Evolutionary conservation across 2,888 invertebrate species (phyloP), one percentile per base, ranked within the genome.

Genomic region (Hydrotaea cyrtoneurina): DNA sequence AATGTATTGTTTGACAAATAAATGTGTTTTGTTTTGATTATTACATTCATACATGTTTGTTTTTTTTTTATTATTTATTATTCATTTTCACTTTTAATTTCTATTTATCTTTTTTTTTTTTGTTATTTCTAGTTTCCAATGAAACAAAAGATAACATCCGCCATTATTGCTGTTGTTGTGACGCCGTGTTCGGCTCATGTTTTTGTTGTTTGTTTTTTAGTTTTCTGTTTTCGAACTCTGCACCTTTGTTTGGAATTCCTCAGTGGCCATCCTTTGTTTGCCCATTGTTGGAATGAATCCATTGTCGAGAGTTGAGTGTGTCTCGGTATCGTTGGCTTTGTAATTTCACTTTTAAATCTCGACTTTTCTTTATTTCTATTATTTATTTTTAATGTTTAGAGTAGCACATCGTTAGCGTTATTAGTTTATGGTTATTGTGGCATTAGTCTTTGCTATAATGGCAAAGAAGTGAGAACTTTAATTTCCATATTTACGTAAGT

Each of bases 11-110:
- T n/a, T n/a, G n/a, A n/a, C n/a, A n/a, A n/a, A n/a, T n/a, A n/a
- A n/a, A n/a, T n/a, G n/a, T n/a, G n/a, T n/a, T n/a, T n/a, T 39
- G 39, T 39, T 11, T 39, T 39, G 39, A 8, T 39, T 39, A 39
- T n/a, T n/a, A n/a, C n/a, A n/a, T n/a, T n/a, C 1, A 39, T 8
- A 39, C 10, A 39, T n/a, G n/a, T 13, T 50, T 50, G n/a, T 50
- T 50, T 15, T 15, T 50, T 50, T 50, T 15, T 50, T 50, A 50
- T 2, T n/a, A 13, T 50, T 59, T 26, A 21, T 55, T 21, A 21
- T 55, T 23, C 10, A 26, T 59, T 59, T 59, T 59, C 59, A 59
- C 59, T 59, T 59, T n/a, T n/a, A n/a, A n/a, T n/a, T n/a, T n/a
- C n/a, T n/a, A n/a, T n/a, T n/a, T n/a, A n/a, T n/a, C n/a, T n/a